Conservation (phyloP, 2,113 vertebrate species). For the Formicarius rufipectus region DNA sequence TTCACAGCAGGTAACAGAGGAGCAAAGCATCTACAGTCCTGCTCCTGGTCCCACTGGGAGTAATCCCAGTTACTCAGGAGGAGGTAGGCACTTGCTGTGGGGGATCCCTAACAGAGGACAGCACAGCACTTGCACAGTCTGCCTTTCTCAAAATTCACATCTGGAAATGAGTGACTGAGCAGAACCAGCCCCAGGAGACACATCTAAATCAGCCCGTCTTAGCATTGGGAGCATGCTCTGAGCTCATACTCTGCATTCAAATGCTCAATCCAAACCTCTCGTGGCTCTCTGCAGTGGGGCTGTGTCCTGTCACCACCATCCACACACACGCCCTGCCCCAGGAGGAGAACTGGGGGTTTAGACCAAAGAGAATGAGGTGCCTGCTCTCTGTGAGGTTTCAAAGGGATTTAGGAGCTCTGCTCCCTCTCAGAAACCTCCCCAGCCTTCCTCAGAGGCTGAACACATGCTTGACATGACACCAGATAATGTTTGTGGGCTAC, state of each 20-base stretch:
- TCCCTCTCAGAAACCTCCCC: background rate
- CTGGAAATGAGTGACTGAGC: slow-evolving; percentile 19
- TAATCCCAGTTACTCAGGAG: background rate
- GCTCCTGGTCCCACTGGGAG: background rate
- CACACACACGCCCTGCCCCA: background rate
- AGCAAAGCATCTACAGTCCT: background rate
- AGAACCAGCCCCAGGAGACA: background rate
- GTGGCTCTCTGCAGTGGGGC: background rate
- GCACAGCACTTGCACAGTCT: background rate
- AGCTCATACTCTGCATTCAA: background rate
- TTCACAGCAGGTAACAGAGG: background rate
- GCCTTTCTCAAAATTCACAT: slow-evolving; percentile 6
- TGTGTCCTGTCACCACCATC: background rate
- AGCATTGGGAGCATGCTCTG: background rate
- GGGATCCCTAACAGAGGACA: background rate
- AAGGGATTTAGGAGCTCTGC: slow-evolving; percentile 20
- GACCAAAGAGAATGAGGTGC: background rate
- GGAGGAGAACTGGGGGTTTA: background rate
- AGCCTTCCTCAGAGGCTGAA: background rate
- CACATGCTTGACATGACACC: slow-evolving; percentile 35
- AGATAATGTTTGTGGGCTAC: slow-evolving; percentile 30
- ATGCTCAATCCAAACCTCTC: background rate
- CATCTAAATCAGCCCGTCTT: slow-evolving; percentile 4
- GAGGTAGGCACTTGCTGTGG: background rate
- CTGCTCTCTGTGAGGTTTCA: background rate